Evolutionary conservation across 2,888 invertebrate genomes (phyloP), one percentile per base, ranked within the genome.

Genomic region (Rhyacophila evoluta): DNA sequence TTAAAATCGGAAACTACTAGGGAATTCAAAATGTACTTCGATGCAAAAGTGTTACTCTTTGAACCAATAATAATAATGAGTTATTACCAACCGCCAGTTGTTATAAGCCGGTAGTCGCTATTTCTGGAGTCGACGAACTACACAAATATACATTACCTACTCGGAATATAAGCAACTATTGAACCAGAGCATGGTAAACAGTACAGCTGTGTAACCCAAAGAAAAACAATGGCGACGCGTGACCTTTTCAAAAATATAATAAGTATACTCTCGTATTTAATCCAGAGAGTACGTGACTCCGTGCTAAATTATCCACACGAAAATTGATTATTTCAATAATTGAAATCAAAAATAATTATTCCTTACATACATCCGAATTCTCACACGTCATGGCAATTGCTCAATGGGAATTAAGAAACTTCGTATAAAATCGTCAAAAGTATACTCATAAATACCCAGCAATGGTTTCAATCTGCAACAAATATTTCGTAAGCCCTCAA

Each of bases 41-140:
- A 25, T 25, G 19, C 15, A 25, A 55, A 19, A 55, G 15, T 55
- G 55, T 55, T 55, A 19, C 10, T 55, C 55, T 55, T 55, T 25
- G 55, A 55, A 55, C 55, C 55, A 55, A 55, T 55, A 55, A 6
- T 55, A 25, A 19, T 19, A 55, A 19, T 55, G 55, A 55, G 25
- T 55, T 55, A 55, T 55, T 19, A 19, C 55, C 25, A 19, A 19
- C 55, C 55, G 55, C 55, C 55, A 55, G 55, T 55, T 55, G 55
- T 19, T 55, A 55, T 55, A 55, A 55, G 19, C 55, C 55, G 55
- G 55, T 15, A 55, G 55, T 55, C 55, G 19, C 55, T 55, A 55
- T 55, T 55, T 55, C 25, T 55, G 55, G 15, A 55, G 19, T 19
- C 15, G 25, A 8, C 55, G 15, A 55, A 55, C 15, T 55, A 55